A percentile compares a stretch with the other conserved stretches of the same genome.
These are phyloP conservation scores for Pampusana beccarii DNA, from an alignment of 2,113 vertebrate species.

Conservation along the genomic window DNA sequence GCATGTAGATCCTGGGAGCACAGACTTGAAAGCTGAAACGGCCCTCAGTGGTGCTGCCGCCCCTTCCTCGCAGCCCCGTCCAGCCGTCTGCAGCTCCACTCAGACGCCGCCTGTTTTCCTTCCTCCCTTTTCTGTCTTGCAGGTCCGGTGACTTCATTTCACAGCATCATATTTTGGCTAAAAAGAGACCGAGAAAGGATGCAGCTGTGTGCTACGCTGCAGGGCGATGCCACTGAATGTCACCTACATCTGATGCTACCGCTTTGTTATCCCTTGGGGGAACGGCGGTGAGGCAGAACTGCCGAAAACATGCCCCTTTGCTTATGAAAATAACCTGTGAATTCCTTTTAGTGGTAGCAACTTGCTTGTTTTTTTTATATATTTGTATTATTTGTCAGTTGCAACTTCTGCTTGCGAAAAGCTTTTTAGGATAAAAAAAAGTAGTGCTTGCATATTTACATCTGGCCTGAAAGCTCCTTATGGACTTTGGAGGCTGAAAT, in stretches of 20 bases:
- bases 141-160: neutral
- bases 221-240: rapidly evolving
- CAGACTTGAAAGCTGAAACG: constrained; percentile 16
- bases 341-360: neutral
- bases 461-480: neutral
- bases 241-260: neutral
- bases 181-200: neutral
- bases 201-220: neutral
- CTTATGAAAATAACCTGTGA: neutral
- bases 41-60: neutral
- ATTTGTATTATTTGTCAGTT: neutral
- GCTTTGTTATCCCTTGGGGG: neutral
- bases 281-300: rapidly evolving
- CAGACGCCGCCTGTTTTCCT: rapidly evolving
- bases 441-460: neutral
- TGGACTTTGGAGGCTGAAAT: neutral
- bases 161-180: neutral
- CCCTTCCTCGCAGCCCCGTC: neutral
- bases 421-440: neutral
- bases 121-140: neutral
- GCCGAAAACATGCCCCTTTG: rapidly evolving
- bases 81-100: neutral
- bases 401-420: neutral
- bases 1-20: constrained; percentile 48
- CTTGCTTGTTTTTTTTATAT: neutral